Conservation (phyloP, 2,888 invertebrate species). For the Papilio gigon region DNA sequence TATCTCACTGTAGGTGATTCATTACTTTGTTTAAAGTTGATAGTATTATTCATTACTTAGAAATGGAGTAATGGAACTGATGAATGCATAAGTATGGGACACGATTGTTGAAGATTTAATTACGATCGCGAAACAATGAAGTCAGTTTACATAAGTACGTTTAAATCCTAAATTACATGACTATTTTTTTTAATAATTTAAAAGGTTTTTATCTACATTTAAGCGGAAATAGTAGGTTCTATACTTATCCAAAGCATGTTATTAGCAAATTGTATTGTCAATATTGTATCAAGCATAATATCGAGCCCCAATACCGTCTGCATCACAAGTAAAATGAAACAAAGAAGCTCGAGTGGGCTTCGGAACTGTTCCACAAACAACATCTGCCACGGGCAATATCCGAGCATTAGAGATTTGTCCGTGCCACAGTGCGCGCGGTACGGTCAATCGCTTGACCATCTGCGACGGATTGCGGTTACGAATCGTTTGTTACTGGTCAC, state of each 20-base stretch:
- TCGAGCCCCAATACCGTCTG: constrained; percentile 3
- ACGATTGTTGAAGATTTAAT: background rate
- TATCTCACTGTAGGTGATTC: constrained; percentile 43
- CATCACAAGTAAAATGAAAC: constrained; percentile 30
- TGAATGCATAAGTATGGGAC: background rate
- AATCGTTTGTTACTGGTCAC: constrained; percentile 27
- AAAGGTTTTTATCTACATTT: background rate
- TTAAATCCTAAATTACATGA: background rate
- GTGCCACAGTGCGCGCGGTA: constrained; percentile 60
- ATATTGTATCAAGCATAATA: constrained; percentile 23
- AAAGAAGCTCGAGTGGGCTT: constrained; percentile 27
- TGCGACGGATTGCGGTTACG: constrained; percentile 53
- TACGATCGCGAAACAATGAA: background rate
- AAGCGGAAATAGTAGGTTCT: too few species aligned
- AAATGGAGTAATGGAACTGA: constrained; percentile 19
- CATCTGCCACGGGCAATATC: constrained; percentile 66
- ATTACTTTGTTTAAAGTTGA: constrained; percentile 37
- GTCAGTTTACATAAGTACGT: background rate
- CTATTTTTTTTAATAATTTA: background rate
- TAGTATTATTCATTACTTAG: constrained; percentile 15
- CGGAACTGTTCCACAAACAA: constrained; percentile 47
- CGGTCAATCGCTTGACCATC: constrained; percentile 78
- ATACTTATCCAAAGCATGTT: background rate
- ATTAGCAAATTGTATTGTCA: background rate
- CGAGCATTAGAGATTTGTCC: constrained; percentile 69